phyloP scores from a whole-genome alignment of 2,888 invertebrate genomes.

The Ptilodon capucinus region DNA sequence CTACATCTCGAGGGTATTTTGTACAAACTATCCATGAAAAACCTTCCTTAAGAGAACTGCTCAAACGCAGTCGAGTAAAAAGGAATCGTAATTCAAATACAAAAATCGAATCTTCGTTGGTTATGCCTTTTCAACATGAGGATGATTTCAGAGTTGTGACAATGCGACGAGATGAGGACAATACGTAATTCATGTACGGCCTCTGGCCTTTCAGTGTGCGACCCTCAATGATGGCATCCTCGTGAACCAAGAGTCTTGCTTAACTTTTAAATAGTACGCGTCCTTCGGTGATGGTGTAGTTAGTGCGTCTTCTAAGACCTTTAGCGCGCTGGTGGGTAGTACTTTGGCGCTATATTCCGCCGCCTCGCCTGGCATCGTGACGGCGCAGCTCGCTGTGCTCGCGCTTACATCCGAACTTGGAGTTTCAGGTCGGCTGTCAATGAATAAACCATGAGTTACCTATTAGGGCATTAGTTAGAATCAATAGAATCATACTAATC shows the following conservation, averaged over 20 bases:
- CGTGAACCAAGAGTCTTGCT: conserved; percentile 78
- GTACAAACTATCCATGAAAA: not conserved
- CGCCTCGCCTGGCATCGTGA: conserved; percentile 81
- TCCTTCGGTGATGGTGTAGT: conserved; percentile 81
- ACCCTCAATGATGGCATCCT: conserved; percentile 77
- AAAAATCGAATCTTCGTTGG: not conserved
- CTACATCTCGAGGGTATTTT: too few relatives aligned
- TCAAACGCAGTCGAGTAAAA: not conserved
- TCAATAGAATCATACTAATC: too few relatives aligned
- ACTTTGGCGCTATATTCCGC: conserved; percentile 85
- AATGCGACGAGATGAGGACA: conserved; percentile 20
- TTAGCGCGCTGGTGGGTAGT: conserved; percentile 83
- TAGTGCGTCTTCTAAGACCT: conserved; percentile 84
- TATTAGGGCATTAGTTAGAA: not conserved
- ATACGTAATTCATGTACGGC: conserved; percentile 11
- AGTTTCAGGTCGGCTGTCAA: conserved; percentile 73
- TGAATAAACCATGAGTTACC: not conserved
- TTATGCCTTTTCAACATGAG: not conserved
- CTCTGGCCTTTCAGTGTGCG: conserved; percentile 42
- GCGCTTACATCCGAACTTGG: conserved; percentile 72
- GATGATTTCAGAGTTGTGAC: conserved; percentile 16
- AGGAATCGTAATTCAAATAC: not conserved
- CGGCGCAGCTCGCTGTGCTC: conserved; percentile 70
- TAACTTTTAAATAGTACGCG: conserved; percentile 75
- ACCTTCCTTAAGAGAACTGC: not conserved